Base-by-base conservation (phyloP, 2,113 vertebrate species). In the Peromyscus polionotus region DNA sequence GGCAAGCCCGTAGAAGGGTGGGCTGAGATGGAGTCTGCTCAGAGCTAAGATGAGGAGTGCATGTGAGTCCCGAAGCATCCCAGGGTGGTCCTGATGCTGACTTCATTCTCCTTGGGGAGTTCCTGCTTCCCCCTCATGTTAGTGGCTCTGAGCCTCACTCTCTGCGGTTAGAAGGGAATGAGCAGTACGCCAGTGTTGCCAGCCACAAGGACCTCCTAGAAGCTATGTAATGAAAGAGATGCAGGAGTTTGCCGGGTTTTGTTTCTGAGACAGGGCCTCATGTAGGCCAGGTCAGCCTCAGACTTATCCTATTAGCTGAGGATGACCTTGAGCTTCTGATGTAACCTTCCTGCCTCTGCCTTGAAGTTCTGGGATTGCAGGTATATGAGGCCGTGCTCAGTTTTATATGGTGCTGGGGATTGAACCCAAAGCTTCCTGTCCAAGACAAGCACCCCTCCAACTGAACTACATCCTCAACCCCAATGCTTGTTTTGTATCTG, bases 1-100 rank as follows among this genome's bases (percentile, higher is more conserved):
- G 51, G 31, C 91, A 48, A 59, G 48, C 28, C 39, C 8, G 0
- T 16, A 75, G 48, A 45, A 48, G 48, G 22, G 3, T 6, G 54
- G 26, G 16, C 3, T 7, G 51, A 17, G 1, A 1, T 1, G 3
- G 8, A 5, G 39, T 51, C 4, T 12, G n/a, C 45, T 77, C 22
- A 4, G 19, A 26, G 81, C 39, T 28, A 36, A 93, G 83, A 65
- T 7, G 7, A 48, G 61, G 48, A 0, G 22, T 4, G 3, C 61
- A 22, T 11, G 68, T 48, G 5, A 16, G 5, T 7, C 36, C 16
- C 9, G 7, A 90, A 70, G 14, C 70, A 20, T 10, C 7, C 17
- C 11, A 45, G 59, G 33, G 16, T 54, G 33, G 86, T 24, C 17
- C 31, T 51, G 67, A 19, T 6, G 42, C 91, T 33, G 6, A 14